Percentiles rank a stretch among this genome's conserved stretches.
Evolutionary conservation across 1,140 invertebrate genomes (phyloP).

Genomic region (Tetranychus cinnabarinus): DNA sequence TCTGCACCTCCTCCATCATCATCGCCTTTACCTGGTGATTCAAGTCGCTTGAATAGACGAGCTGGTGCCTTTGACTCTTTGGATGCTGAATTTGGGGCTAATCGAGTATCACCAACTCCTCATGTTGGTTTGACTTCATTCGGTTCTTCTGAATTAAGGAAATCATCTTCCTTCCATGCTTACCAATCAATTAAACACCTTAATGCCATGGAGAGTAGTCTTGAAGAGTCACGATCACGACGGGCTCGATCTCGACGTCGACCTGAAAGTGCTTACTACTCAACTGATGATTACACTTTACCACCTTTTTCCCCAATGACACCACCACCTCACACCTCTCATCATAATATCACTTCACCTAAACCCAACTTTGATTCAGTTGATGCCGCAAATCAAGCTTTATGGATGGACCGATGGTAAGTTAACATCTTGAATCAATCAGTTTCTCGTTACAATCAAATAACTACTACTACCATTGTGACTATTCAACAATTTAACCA

Average conservation of each 20-base stretch:
- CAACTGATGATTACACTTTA: too few relatives aligned
- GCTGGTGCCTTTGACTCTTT: neutral
- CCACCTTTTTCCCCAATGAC: too few relatives aligned
- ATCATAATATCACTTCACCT: too few relatives aligned
- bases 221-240: slow-evolving; percentile 2
- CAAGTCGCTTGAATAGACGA: neutral
- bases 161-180: neutral
- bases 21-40: neutral
- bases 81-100: neutral
- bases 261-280: neutral
- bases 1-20: neutral
- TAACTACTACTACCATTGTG: too few relatives aligned
- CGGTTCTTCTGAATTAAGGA: neutral
- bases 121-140: neutral
- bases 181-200: neutral
- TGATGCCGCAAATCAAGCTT: too few relatives aligned
- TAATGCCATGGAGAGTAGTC: neutral
- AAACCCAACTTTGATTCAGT: too few relatives aligned
- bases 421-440: too few relatives aligned
- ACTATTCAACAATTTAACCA: too few relatives aligned
- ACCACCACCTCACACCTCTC: too few relatives aligned
- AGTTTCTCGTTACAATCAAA: too few relatives aligned
- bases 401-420: too few relatives aligned
- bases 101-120: neutral
- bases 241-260: neutral